A percentile compares a stretch with the other conserved stretches of the same genome.
phyloP scores from a whole-genome alignment of 53 echinoderm and acorn worm species.

The Arbacia lixula region DNA sequence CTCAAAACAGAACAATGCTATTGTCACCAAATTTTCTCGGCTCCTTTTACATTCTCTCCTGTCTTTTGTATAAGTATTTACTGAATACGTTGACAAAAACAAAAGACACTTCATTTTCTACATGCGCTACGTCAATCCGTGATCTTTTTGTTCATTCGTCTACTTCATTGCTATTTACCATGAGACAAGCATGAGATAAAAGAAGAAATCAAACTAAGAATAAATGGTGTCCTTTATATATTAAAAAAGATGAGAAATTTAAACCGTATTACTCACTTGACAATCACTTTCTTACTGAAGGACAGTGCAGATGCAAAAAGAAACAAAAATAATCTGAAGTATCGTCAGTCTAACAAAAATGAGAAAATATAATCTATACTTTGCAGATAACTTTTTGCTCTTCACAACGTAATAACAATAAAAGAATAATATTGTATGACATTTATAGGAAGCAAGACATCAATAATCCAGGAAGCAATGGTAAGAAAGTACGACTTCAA shows the following conservation, averaged over 20 bases:
- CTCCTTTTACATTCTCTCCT: no score
- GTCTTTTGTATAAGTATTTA: no score
- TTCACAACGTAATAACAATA: constrained; percentile 20
- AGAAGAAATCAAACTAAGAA: background rate
- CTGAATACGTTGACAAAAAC: no score
- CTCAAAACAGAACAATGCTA: no score
- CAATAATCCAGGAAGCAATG: constrained; percentile 5
- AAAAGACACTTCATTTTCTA: no score
- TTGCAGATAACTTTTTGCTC: background rate
- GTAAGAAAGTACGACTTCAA: no score
- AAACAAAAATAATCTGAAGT: background rate
- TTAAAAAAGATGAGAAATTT: background rate
- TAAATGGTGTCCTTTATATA: background rate
- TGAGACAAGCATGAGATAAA: background rate
- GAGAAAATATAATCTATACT: background rate
- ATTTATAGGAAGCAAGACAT: constrained; percentile 22
- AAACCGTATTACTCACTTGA: background rate
- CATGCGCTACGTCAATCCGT: no score
- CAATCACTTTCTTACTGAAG: background rate
- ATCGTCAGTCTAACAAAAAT: background rate
- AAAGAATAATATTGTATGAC: constrained; percentile 21
- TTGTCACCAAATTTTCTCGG: no score
- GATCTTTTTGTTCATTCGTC: background rate
- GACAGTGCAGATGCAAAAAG: background rate
- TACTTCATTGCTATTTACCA: background rate